Evolutionary conservation across 1,140 invertebrate genomes (phyloP).

Genomic region (Ridgeia piscesae): DNA sequence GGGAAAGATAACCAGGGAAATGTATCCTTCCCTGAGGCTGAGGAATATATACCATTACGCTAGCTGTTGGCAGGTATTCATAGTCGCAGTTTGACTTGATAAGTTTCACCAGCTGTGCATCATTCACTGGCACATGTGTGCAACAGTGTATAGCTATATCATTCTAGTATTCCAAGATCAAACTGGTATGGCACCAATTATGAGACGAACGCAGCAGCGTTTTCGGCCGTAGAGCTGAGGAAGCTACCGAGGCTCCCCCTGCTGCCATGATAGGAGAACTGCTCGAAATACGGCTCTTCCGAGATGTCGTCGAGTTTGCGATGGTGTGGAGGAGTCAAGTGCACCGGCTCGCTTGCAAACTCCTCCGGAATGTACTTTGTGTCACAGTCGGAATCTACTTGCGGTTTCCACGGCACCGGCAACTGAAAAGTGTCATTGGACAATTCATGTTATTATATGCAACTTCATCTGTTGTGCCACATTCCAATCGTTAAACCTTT

Average conservation of each 20-base stretch:
- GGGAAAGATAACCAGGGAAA: too few relatives aligned
- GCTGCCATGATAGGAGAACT: conserved; percentile 73
- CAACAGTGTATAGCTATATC: not conserved
- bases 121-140: not conserved
- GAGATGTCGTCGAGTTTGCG: conserved; percentile 66
- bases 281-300: conserved; percentile 71
- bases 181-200: not conserved
- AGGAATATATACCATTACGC: too few relatives aligned
- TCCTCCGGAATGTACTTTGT: conserved; percentile 57
- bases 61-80: not conserved
- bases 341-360: conserved; percentile 49
- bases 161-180: not conserved
- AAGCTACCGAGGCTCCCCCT: conserved; percentile 43
- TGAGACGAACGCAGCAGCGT: conserved; percentile 14
- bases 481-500: not conserved
- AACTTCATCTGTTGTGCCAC: not conserved
- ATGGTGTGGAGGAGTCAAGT: conserved; percentile 42
- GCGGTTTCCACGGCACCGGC: conserved; percentile 53
- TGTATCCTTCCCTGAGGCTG: too few relatives aligned
- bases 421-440: conserved; percentile 37
- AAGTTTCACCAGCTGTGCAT: not conserved
- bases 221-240: conserved; percentile 31
- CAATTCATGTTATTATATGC: not conserved
- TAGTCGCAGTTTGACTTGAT: not conserved
- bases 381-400: conserved; percentile 49